phyloP scores from a whole-genome alignment of 2,888 invertebrate genomes.

The Gnatocerus cornutus region DNA sequence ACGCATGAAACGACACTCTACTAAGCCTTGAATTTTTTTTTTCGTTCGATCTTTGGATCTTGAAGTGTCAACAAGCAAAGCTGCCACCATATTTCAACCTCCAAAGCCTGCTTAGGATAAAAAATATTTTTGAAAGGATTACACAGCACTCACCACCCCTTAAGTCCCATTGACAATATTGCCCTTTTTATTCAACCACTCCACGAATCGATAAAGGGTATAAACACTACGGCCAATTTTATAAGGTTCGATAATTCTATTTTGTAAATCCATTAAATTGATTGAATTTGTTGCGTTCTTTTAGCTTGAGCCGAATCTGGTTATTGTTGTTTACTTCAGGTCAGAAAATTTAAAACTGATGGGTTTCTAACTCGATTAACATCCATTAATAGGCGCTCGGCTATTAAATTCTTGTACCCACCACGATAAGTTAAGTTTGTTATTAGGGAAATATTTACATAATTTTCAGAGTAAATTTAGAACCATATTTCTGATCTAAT shows the following conservation, averaged over 20 bases:
- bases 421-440: not conserved
- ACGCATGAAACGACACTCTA: too few relatives aligned
- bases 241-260: constrained; percentile 12
- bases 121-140: too few relatives aligned
- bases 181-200: not conserved
- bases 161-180: too few relatives aligned
- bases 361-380: not conserved
- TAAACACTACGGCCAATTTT: constrained; percentile 2
- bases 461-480: not conserved
- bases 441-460: constrained; percentile 6
- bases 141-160: too few relatives aligned
- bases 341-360: not conserved
- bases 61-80: too few relatives aligned
- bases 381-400: not conserved
- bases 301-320: not conserved
- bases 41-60: too few relatives aligned
- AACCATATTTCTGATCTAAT: constrained; percentile 16
- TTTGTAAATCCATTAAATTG: constrained; percentile 20
- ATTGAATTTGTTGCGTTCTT: constrained; percentile 9
- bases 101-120: too few relatives aligned
- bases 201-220: not conserved
- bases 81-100: too few relatives aligned
- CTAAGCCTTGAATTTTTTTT: too few relatives aligned
- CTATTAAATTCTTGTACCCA: not conserved
- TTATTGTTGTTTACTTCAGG: too few relatives aligned